phyloP scores from a whole-genome alignment of 1,140 invertebrate genomes.

The Drosophila lini region DNA sequence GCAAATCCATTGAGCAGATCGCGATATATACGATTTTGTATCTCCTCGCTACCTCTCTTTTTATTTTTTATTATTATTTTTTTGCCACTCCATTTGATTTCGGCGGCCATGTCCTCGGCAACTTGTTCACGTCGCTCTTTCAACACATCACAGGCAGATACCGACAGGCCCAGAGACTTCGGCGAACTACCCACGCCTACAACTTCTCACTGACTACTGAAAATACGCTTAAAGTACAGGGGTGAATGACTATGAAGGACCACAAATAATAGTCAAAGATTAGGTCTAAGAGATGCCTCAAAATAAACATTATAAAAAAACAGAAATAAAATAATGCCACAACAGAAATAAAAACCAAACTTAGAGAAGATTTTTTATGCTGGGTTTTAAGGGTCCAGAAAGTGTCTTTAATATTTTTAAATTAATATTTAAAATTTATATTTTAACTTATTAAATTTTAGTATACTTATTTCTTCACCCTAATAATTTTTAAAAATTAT shows the following conservation, averaged over 20 bases:
- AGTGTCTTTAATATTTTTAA: background rate
- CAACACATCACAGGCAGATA: conserved; percentile 49
- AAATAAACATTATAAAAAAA: background rate
- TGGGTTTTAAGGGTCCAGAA: rapidly evolving
- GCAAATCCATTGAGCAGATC: conserved; percentile 51
- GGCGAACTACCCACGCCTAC: conserved; percentile 61
- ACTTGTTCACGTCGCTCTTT: conserved; percentile 60
- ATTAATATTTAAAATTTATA: background rate
- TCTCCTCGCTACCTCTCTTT: conserved; percentile 24
- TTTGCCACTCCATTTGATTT: conserved; percentile 40
- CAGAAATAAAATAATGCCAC: background rate
- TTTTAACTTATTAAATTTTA: background rate
- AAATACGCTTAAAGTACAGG: conserved; percentile 20
- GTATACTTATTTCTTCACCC: background rate
- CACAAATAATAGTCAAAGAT: background rate
- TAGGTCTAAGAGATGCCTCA: no score
- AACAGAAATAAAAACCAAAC: background rate
- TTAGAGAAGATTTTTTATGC: background rate
- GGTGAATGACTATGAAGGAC: background rate
- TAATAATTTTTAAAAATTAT: background rate
- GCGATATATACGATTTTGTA: conserved; percentile 26
- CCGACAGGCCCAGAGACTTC: conserved; percentile 40
- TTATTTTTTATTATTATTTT: conserved; percentile 3
- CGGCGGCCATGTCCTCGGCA: conserved; percentile 59
- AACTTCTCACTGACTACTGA: conserved; percentile 45